Percentiles rank a stretch among this genome's conserved stretches.
Conservation (phyloP, 2,797 vertebrate species). For the Sphenopsis melanotis region DNA sequence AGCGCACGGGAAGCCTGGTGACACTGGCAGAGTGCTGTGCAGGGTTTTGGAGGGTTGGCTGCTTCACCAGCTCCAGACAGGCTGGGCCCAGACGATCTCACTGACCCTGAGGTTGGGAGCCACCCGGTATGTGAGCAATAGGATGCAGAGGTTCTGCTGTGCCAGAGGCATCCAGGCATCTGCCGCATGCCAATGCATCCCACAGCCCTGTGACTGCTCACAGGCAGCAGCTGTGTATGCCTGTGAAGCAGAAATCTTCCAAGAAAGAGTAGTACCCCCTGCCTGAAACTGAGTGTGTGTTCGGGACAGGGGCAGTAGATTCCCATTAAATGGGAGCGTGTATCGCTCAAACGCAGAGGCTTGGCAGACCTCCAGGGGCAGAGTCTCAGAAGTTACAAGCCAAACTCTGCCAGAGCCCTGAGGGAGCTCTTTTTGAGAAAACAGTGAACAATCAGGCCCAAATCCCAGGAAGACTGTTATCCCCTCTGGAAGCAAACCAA, state of each 20-base stretch:
- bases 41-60: background rate
- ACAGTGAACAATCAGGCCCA: constrained; percentile 5
- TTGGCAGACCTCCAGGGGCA: constrained; percentile 18
- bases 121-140: fast-evolving
- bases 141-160: background rate
- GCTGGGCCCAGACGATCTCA: background rate
- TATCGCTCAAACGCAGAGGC: background rate
- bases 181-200: fast-evolving
- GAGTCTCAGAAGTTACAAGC: constrained; percentile 16
- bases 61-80: background rate
- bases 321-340: background rate
- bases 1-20: background rate
- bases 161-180: fast-evolving
- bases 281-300: background rate
- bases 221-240: background rate
- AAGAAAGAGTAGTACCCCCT: background rate
- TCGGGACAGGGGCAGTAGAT: background rate
- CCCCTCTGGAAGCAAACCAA: constrained; percentile 33
- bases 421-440: constrained; percentile 26
- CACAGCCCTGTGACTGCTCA: background rate
- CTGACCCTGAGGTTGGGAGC: background rate
- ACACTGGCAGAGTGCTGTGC: background rate
- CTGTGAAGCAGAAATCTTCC: background rate
- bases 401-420: constrained; percentile 10
- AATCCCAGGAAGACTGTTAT: constrained; percentile 6